These are phyloP conservation scores for Diadumene lineata DNA, from an alignment of 92 coral and sea anemone genomes.

Conservation along the genomic window DNA sequence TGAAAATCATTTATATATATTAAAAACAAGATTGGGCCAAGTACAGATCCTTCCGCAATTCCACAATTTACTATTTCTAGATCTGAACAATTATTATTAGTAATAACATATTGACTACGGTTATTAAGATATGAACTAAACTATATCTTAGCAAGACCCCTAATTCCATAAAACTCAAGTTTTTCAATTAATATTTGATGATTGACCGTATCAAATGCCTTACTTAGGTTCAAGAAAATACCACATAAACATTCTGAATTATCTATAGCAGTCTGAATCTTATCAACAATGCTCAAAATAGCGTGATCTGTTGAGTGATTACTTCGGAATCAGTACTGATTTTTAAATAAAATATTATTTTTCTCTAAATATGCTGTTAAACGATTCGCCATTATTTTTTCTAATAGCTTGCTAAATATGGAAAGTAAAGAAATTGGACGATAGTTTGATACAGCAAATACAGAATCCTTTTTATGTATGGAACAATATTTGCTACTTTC, in stretches of 20 bases:
- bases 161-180: background rate
- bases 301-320: slow-evolving; percentile 4
- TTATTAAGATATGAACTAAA: no score
- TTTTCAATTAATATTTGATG: slow-evolving; percentile 10
- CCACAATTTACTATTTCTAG: no score
- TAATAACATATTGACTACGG: no score
- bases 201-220: slow-evolving; percentile 4
- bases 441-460: no score
- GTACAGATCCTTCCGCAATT: no score
- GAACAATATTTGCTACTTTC: no score
- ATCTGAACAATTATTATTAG: no score
- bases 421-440: background rate
- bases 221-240: slow-evolving; percentile 5
- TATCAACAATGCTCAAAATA: background rate
- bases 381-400: background rate
- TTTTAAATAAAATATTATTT: slow-evolving; percentile 1
- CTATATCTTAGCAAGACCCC: background rate
- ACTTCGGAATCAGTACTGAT: background rate
- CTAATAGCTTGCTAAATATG: no score
- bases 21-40: no score
- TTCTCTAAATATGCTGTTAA: background rate
- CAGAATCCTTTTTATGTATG: no score
- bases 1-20: no score
- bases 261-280: slow-evolving; percentile 1
- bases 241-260: background rate